Evolutionary conservation across 1,140 invertebrate species (phyloP).

Genomic region (Drosophila ananassae): DNA sequence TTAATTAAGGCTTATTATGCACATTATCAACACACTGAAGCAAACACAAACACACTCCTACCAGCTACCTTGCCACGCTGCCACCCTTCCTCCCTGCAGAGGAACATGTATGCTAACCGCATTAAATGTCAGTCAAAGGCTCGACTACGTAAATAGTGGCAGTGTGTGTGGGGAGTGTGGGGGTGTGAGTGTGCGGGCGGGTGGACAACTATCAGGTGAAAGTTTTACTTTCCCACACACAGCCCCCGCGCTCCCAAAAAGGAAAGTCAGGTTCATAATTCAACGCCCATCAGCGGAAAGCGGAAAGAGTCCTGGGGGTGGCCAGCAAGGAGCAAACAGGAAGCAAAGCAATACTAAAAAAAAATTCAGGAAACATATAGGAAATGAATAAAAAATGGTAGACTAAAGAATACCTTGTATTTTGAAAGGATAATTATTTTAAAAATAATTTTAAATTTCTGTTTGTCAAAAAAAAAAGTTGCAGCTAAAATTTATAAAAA

Average conservation of each 20-base stretch:
- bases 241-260: slow-evolving; percentile 8
- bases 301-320: neutral
- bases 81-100: neutral
- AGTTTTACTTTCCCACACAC: slow-evolving; percentile 31
- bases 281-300: slow-evolving; percentile 33
- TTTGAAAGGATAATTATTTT: neutral
- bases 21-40: slow-evolving; percentile 75
- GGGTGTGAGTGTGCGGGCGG: slow-evolving; percentile 18
- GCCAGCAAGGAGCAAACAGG: slow-evolving; percentile 47
- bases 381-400: neutral
- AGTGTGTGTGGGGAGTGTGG: slow-evolving; percentile 10
- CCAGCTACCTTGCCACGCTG: neutral
- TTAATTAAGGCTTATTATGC: slow-evolving; percentile 83
- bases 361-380: slow-evolving; percentile 4
- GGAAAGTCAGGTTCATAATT: slow-evolving; percentile 69
- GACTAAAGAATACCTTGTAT: neutral
- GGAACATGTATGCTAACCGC: slow-evolving; percentile 54
- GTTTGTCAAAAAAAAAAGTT: too few relatives aligned
- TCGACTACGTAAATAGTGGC: slow-evolving; percentile 46
- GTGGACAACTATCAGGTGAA: slow-evolving; percentile 59
- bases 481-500: too few relatives aligned
- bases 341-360: slow-evolving; percentile 44
- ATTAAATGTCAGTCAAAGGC: slow-evolving; percentile 74
- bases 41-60: slow-evolving; percentile 16
- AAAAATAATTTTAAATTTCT: too few relatives aligned